Base-by-base conservation (phyloP, 2,888 invertebrate genomes). In the Ennomos erosarius region DNA sequence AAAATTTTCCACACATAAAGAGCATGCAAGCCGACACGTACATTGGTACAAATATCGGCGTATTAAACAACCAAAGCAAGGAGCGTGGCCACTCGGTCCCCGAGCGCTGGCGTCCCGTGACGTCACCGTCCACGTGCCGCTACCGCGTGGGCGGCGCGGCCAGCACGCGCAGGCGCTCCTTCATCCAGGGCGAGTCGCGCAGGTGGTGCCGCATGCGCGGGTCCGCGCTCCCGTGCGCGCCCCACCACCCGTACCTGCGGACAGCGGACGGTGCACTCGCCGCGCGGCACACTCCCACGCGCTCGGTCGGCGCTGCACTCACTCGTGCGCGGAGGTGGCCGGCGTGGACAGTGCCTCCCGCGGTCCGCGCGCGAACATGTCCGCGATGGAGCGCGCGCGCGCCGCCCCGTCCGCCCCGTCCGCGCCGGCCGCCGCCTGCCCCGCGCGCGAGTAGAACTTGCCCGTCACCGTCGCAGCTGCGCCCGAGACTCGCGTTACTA, bases 101-200 rank as follows among this genome's bases (percentile, higher is more conserved):
- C 16, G 1, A 16, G 26, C 26, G 26, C 26, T 6, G 6, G 26
- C 4, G 26, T 5, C 4, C 5, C 26, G 26, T 26, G 26, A 26
- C 26, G 26, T 26, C 26, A 26, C 26, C 26, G 26, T 4, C 2
- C 6, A 6, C 26, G 26, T 3, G 6, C 6, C 26, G 5, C 26
- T 26, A 26, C 3, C 26, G 26, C 26, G 26, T 6, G 26, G 26
- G 26, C 0, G 26, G 26, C 26, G 79, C 78, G 26, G 87, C 81
- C 5, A 92, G 81, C 67, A 90, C 79, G 6, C 78, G 69, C 62
- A 90, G 70, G 34, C 87, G 84, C 56, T 77, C 82, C 72, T 87
- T 86, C 57, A 92, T 84, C 92, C 92, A 90, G 35, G 81, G 74
- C 2, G 92, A 92, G 75, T 92, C 93, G 42, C 82, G 82, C 65